Evolutionary conservation across 2,113 vertebrate genomes (phyloP), one percentile per base, ranked within the genome.

Genomic region (Chinchilla lanigera): DNA sequence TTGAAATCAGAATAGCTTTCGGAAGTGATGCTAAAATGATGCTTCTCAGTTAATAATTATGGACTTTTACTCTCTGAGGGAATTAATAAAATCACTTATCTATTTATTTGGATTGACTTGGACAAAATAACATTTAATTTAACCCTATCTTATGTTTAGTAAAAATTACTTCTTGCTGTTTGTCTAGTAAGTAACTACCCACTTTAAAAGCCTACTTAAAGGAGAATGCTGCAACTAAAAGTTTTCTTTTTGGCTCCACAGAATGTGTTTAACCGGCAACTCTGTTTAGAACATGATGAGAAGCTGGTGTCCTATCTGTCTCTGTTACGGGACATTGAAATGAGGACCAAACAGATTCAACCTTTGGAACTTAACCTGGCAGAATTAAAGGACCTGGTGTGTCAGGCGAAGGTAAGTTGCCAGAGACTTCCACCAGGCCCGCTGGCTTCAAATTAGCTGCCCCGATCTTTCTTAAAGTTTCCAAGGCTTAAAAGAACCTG

Each of bases 201-300:
- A 44, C n/a, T 96, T 95, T 93, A n/a, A 94, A 95, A 95, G 80
- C n/a, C 61, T 1, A 60, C 30, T 77, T 91, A 95, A 89, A 96
- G 58, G 84, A 90, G 56, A 84, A 65, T 86, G n/a, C 90, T 20
- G 52, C 30, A 92, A 41, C 78, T 86, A 38, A 96, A 0, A 52
- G 7, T 96, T 77, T 93, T 96, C 56, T 93, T 96, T 95, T 96
- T 96, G 90, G 1, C 35, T 97, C 92, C 50, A 81, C 86, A 99
- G 99, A 98, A 99, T 35, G 98, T 99, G 4, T 97, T 98, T 89
- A 98, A 98, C 96, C 99, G 99, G 85, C 99, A 99, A 94, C 98
- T 99, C 97, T 99, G 99, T 83, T 98, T 99, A 97, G 99, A 99
- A 94, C 99, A 99, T 0, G 99, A 99, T 78, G 99, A 99, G 97